These are phyloP conservation scores for Dolichallabes microphthalmus DNA, from an alignment of 2,113 vertebrate genomes.

Conservation along the genomic window DNA sequence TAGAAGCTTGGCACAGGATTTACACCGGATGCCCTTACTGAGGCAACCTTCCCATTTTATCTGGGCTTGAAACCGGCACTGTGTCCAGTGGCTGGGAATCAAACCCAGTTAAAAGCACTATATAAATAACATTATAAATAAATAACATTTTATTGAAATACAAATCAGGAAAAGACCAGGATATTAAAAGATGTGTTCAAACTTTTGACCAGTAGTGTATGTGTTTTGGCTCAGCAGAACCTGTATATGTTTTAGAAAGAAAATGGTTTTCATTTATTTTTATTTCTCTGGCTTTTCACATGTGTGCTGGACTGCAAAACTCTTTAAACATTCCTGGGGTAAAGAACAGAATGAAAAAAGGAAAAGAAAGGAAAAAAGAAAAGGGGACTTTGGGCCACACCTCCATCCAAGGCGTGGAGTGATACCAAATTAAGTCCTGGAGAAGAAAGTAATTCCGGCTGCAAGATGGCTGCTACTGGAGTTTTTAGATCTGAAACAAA, in stretches of 20 bases:
- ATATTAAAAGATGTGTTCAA: no score
- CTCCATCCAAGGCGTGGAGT: slow-evolving; percentile 26
- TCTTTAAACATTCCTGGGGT: not conserved
- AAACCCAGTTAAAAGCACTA: no score
- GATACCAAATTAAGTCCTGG: slow-evolving; percentile 32
- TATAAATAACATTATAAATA: no score
- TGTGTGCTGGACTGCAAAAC: not conserved
- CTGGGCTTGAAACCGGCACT: no score
- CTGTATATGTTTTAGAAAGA: not conserved
- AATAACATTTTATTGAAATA: no score
- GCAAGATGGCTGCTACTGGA: slow-evolving; percentile 15
- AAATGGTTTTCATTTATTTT: not conserved
- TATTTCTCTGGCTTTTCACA: no score
- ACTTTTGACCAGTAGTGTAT: no score
- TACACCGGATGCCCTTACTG: no score
- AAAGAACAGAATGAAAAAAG: not conserved
- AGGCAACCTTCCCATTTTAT: no score
- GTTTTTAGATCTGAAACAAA: not conserved
- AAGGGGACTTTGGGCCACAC: slow-evolving; percentile 2
- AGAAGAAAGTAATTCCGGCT: slow-evolving; percentile 27
- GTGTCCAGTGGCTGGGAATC: no score
- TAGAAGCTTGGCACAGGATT: no score
- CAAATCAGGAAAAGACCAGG: no score
- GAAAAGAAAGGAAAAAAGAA: not conserved
- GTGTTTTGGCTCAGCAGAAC: not conserved